These are phyloP conservation scores for Uloborus diversus DNA, from an alignment of 1,140 invertebrate species.

Conservation along the genomic window DNA sequence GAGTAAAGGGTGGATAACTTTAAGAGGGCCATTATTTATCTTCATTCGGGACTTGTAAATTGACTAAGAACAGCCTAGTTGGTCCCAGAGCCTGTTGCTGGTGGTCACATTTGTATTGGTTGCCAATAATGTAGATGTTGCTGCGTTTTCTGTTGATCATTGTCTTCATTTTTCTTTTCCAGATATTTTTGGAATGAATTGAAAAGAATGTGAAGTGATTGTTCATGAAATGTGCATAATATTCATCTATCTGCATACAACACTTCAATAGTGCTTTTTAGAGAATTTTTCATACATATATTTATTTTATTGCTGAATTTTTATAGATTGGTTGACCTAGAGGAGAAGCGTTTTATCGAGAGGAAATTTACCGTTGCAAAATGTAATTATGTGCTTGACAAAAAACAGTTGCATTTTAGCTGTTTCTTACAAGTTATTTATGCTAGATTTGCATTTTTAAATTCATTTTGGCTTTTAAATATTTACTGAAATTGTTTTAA, in stretches of 20 bases:
- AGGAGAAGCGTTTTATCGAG: background rate
- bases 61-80: background rate
- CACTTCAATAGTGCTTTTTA: conserved; percentile 51
- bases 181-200: conserved; percentile 42
- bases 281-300: conserved; percentile 29
- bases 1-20: too few species aligned
- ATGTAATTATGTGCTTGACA: background rate
- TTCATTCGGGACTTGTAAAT: background rate
- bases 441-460: background rate
- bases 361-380: background rate
- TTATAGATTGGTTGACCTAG: too few species aligned
- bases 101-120: background rate
- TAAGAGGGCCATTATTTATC: background rate
- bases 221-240: conserved; percentile 30
- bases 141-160: background rate
- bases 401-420: background rate
- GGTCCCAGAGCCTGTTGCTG: too few species aligned
- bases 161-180: background rate
- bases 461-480: background rate
- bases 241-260: conserved; percentile 27
- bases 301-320: conserved; percentile 28
- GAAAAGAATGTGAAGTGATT: background rate
- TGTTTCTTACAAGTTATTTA: background rate
- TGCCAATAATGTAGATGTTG: background rate
- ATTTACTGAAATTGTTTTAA: background rate